Conservation (phyloP, 1,140 invertebrate species). For the Carcinoscorpius rotundicauda region DNA sequence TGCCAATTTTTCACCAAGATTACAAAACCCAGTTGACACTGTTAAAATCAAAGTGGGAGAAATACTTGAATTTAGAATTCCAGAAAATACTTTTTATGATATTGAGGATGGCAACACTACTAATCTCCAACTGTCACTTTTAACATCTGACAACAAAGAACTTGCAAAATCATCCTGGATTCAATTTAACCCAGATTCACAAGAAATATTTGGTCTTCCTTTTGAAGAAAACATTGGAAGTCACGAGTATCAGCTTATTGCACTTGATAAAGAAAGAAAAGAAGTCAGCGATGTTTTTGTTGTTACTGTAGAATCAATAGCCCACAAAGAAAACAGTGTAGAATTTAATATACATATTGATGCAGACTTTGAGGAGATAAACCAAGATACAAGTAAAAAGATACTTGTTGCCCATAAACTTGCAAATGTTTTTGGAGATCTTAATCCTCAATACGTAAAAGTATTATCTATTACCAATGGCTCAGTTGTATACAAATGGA, state of each 20-base stretch:
- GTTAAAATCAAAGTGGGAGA: conserved; percentile 64
- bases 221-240: conserved; percentile 49
- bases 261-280: conserved; percentile 49
- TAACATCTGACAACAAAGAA: conserved; percentile 52
- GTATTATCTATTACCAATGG: conserved; percentile 43
- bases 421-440: conserved; percentile 58
- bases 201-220: conserved; percentile 79
- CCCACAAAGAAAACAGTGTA: conserved; percentile 42
- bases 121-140: conserved; percentile 55
- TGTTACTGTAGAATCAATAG: conserved; percentile 50
- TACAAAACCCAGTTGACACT: conserved; percentile 72
- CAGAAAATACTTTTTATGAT: conserved; percentile 78
- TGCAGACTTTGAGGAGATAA: conserved; percentile 54
- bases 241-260: conserved; percentile 59
- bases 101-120: conserved; percentile 62
- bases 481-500: conserved; percentile 54
- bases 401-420: conserved; percentile 63
- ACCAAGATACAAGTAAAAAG: conserved; percentile 43
- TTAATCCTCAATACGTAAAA: conserved; percentile 53
- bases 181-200: conserved; percentile 74
- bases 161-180: conserved; percentile 63
- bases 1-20: conserved; percentile 39
- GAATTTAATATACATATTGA: conserved; percentile 56
- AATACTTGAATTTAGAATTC: conserved; percentile 61
- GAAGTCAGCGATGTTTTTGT: conserved; percentile 63